Conservation (phyloP, 1,140 invertebrate genomes). For the Drosophila virilis region DNA sequence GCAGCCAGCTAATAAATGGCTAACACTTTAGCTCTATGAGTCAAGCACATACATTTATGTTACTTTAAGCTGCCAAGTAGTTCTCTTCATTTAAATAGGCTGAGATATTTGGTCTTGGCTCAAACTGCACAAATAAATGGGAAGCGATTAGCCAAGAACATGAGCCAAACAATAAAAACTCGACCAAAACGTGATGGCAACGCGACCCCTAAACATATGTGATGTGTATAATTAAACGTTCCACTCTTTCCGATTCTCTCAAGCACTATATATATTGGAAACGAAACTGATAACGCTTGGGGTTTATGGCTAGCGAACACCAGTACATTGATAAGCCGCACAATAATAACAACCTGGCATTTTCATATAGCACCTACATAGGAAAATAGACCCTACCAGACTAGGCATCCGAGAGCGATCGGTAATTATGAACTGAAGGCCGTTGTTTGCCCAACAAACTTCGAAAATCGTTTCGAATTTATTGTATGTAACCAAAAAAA, state of each 20-base stretch:
- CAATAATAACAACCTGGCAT: constrained; percentile 33
- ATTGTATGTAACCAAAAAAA: background rate
- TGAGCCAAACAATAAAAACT: constrained; percentile 28
- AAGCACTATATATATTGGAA: constrained; percentile 6
- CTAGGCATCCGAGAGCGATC: constrained; percentile 17
- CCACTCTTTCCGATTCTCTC: background rate
- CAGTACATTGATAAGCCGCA: constrained; percentile 40
- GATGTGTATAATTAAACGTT: constrained; percentile 11
- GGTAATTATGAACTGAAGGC: constrained; percentile 33
- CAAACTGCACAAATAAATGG: background rate
- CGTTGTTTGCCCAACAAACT: constrained; percentile 28
- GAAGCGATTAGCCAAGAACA: background rate
- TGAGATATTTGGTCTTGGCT: background rate
- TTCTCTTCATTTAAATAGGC: background rate
- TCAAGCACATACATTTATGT: background rate
- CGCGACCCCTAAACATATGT: constrained; percentile 5
- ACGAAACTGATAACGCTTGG: constrained; percentile 8
- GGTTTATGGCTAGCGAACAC: background rate
- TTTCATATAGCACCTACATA: constrained; percentile 9
- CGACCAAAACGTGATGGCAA: constrained; percentile 60
- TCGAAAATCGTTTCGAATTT: background rate
- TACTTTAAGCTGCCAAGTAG: too few relatives aligned
- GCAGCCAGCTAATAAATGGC: background rate
- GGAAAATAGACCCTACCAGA: constrained; percentile 47
- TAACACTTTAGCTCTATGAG: constrained; percentile 14